Evolutionary conservation across 2,797 vertebrate species (phyloP), one percentile per base, ranked within the genome.

Genomic region (Chrosomus eos): DNA sequence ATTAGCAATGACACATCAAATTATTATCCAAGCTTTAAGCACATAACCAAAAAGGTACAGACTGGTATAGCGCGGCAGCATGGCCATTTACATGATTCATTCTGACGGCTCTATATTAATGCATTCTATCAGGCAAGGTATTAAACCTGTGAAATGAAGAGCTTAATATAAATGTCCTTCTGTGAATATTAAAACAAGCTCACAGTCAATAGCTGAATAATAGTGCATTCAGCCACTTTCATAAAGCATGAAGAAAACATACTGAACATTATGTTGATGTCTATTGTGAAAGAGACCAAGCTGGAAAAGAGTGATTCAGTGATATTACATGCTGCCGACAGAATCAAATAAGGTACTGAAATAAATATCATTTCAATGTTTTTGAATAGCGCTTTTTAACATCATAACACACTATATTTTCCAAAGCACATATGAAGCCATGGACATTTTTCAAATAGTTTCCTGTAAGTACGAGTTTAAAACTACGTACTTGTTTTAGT

Each of bases 1-100:
- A 82, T 66, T 75, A 66, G 43, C 31, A 83, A 5, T 53, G 75
- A 75, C 43, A 53, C 23, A 67, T 83, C 26, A 19, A 43, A 38
- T 38, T 10, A 75, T 75, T 72, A 28, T 55, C 51, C n/a, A 14
- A 51, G 78, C 53, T 62, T 45, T n/a, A 33, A 62, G 45, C 74
- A 19, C 23, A 45, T 45, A 45, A 64, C 26, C 64, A 62, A 78
- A 45, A 78, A 79, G 38, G 26, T 14, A 48, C 18, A 81, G 19
- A 21, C 81, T 36, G 55, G 38, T 64, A 62, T 4, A 64, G 28
- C 0, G 19, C 11, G 10, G 40, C 48, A 81, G n/a, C 23, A 43
- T 1, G 76, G 19, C 18, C 48, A 75, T 82, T 62, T 82, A 14
- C 26, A 62, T 80, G 1, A 77, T 51, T 80, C 66, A 33, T 55